Base-by-base conservation (phyloP, 2,888 invertebrate genomes). In the Pycnomerus fuliginosus region DNA sequence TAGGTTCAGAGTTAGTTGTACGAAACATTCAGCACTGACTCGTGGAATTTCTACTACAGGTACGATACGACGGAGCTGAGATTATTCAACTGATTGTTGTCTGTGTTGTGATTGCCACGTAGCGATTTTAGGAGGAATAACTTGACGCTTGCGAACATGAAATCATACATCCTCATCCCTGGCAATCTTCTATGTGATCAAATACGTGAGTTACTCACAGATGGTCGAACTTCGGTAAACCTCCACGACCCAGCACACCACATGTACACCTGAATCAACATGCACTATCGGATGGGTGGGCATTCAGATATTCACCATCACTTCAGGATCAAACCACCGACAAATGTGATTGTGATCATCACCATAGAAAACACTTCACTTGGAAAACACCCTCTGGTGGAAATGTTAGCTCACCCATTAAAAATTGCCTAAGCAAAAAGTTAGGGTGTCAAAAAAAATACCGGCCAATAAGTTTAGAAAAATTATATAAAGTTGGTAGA, bases 241-340 rank as follows among this genome's bases (percentile, higher is more conserved):
- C 45, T 38, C 31, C 15, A 23, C 35, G 32, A 24, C 41, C 44
- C 51, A 50, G n/a, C n/a, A n/a, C n/a, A 48, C 47, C 52, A 43
- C 52, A 44, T 54, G 57, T 55, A 60, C 61, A 55, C 55, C 63
- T 61, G 62, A 61, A 61, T 60, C 60, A 57, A 61, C 61, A 61
- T 56, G 55, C 60, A 60, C 57, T 58, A 57, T 53, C 55, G 53
- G 53, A 43, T 56, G 44, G 32, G 31, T 36, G 55, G 49, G 58
- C 58, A 56, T 56, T 52, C 55, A 51, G 44, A 52, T 49, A 54
- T 50, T 50, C 52, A 55, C 48, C 50, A 50, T 44, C 53, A 58
- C 58, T 60, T 52, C 41, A 43, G 44, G 54, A 57, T 57, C 54
- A 61, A 62, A 63, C 62, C 60, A 53, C 55, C 54, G 54, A 57